Conservation (phyloP, 2,888 invertebrate genomes). For the Galerucella calmariensis region DNA sequence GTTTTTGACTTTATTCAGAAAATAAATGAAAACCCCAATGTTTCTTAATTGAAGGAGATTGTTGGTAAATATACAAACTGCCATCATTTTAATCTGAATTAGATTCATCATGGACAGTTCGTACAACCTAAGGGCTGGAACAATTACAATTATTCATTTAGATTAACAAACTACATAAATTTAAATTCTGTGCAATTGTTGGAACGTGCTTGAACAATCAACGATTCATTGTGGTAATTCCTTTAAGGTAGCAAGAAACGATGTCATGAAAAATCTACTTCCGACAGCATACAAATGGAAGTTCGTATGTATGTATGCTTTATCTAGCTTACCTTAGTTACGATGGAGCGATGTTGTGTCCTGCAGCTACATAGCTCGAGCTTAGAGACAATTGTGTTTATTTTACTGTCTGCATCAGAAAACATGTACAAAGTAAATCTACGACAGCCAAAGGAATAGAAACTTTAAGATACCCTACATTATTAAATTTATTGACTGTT, state of each 20-base stretch:
- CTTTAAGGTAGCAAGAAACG: not conserved
- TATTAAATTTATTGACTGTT: slow-evolving; percentile 7
- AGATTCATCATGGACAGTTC: not conserved
- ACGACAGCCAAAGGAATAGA: not conserved
- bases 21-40: too few relatives aligned
- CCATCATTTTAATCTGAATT: not conserved
- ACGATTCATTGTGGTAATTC: not conserved
- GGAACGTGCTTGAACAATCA: not conserved
- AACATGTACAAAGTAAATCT: slow-evolving; percentile 4
- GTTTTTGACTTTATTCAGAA: too few relatives aligned
- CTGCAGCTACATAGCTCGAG: not conserved
- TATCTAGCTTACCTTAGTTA: slow-evolving; percentile 5
- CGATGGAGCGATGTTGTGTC: not conserved
- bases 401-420: slow-evolving; percentile 3
- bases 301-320: not conserved
- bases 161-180: not conserved
- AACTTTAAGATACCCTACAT: not conserved
- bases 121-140: not conserved
- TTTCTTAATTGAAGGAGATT: too few relatives aligned
- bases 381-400: slow-evolving; percentile 6
- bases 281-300: slow-evolving; percentile 10
- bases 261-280: slow-evolving; percentile 4
- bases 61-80: too few relatives aligned
- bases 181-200: not conserved
- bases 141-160: not conserved